These are phyloP conservation scores for Diorhabda sublineata DNA, from an alignment of 1,140 invertebrate genomes.

Conservation along the genomic window DNA sequence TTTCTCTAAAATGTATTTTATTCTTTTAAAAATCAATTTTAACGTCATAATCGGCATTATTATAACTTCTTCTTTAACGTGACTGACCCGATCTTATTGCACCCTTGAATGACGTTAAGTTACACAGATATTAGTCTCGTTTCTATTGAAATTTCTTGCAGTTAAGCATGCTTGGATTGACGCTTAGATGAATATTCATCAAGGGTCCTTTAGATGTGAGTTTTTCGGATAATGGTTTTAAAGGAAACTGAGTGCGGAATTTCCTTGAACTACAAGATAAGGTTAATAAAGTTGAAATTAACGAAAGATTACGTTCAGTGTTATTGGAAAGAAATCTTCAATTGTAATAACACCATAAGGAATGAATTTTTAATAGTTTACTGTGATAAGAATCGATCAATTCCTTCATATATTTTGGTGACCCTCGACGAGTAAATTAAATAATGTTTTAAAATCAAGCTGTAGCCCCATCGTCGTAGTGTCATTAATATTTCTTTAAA, in stretches of 20 bases:
- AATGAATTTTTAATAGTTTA: too few relatives aligned
- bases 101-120: not conserved
- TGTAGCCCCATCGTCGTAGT: too few relatives aligned
- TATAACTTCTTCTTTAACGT: not conserved
- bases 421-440: too few relatives aligned
- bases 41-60: not conserved
- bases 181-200: not conserved
- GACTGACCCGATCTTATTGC: not conserved
- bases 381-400: too few relatives aligned
- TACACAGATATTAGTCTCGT: slow-evolving; percentile 1
- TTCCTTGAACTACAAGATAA: not conserved
- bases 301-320: too few relatives aligned
- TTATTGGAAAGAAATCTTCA: too few relatives aligned
- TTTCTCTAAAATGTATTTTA: too few relatives aligned
- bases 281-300: not conserved
- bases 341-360: too few relatives aligned
- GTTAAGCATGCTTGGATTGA: not conserved
- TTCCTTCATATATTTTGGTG: too few relatives aligned
- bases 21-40: too few relatives aligned
- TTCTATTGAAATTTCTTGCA: not conserved
- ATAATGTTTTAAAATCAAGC: too few relatives aligned
- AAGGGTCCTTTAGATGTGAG: not conserved
- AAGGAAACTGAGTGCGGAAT: not conserved
- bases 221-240: slow-evolving; percentile 1
- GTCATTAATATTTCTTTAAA: too few relatives aligned